These are phyloP conservation scores for Marcusenius ussheri DNA, from an alignment of 2,113 vertebrate species.

Conservation along the genomic window DNA sequence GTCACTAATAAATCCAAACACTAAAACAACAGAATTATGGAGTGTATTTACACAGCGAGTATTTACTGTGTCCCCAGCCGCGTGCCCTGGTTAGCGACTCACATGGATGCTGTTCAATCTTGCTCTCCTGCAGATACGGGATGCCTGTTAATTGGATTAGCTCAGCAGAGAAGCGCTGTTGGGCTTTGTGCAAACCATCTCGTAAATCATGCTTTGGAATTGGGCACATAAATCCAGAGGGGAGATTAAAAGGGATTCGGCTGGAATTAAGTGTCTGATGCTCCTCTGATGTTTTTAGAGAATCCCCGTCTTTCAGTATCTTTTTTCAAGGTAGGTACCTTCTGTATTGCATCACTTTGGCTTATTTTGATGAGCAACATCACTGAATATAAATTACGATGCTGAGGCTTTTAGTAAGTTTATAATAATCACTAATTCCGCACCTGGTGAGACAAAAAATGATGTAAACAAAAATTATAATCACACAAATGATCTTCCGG, in stretches of 20 bases:
- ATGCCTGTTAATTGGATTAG: constrained; percentile 35
- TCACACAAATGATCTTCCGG: not conserved
- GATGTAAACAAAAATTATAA: not conserved
- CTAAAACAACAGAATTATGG: not conserved
- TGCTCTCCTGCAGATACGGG: constrained; percentile 15
- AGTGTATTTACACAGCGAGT: not conserved
- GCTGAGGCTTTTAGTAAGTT: not conserved
- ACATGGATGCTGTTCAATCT: not conserved
- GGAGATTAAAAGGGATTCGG: constrained; percentile 36
- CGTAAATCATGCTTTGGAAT: constrained; percentile 31
- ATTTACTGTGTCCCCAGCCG: not conserved
- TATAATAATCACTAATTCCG: not conserved
- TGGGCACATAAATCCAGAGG: constrained; percentile 25
- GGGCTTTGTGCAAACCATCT: constrained; percentile 23
- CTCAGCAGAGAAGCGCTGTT: constrained; percentile 18
- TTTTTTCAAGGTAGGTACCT: not conserved
- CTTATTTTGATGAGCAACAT: not conserved
- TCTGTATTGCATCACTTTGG: not conserved
- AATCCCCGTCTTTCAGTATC: not conserved
- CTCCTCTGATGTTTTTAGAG: constrained; percentile 18
- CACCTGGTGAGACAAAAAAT: not conserved
- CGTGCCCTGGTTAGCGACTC: not conserved
- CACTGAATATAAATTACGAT: not conserved
- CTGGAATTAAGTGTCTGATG: constrained; percentile 28
- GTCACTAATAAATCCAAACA: not conserved